These are phyloP conservation scores for Diplolepis rosae DNA, from an alignment of 2,888 invertebrate species.

Conservation along the genomic window DNA sequence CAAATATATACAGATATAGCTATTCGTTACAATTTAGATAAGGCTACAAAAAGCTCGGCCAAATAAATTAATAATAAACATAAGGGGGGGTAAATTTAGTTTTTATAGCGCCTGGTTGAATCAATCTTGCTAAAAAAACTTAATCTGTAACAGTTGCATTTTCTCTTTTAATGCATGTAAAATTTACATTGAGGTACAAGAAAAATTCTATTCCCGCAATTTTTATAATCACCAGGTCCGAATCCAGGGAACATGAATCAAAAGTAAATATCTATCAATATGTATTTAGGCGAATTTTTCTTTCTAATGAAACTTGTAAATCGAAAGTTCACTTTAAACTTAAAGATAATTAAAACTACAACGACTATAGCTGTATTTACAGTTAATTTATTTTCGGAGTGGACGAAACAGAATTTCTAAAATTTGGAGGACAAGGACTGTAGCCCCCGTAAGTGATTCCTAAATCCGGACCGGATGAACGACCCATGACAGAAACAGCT, in stretches of 20 bases:
- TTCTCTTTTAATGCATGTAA: neutral
- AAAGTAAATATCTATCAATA: neutral
- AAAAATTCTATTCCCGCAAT: neutral
- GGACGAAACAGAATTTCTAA: conserved; percentile 17
- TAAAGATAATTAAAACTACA: neutral
- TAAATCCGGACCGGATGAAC: conserved; percentile 58
- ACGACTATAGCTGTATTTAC: conserved; percentile 1
- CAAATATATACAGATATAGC: neutral
- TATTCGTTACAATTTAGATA: neutral
- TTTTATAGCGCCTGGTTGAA: neutral
- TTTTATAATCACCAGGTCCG: neutral
- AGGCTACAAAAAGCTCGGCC: neutral
- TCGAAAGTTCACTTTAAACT: neutral
- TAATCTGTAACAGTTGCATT: too few species aligned
- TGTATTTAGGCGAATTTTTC: too few species aligned
- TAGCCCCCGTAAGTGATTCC: neutral
- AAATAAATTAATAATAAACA: conserved; percentile 12
- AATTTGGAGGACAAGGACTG: neutral
- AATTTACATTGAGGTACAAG: neutral
- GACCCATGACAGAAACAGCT: conserved; percentile 62
- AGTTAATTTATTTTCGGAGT: conserved; percentile 16
- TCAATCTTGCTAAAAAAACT: neutral
- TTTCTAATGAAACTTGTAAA: too few species aligned
- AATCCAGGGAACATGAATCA: neutral
- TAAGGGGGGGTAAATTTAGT: neutral